phyloP scores from a whole-genome alignment of 2,113 vertebrate genomes.

The Noctilio leporinus region DNA sequence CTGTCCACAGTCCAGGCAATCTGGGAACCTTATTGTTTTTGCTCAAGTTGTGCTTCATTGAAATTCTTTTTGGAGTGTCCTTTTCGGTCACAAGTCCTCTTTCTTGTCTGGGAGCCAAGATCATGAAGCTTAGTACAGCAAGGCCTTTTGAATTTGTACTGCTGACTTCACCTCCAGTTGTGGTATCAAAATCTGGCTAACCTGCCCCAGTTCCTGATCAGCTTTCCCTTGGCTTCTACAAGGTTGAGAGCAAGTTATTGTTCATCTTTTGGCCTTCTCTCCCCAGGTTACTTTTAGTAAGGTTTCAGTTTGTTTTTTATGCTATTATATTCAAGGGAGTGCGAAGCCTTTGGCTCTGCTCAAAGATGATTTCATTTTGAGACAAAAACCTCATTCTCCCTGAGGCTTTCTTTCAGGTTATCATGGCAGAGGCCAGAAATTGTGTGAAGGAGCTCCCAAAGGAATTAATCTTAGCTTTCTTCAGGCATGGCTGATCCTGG shows the following conservation, averaged over 20 bases:
- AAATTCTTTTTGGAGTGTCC: constrained; percentile 72
- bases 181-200: not conserved
- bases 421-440: not conserved
- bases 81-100: constrained; percentile 65
- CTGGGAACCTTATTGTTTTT: constrained; percentile 71
- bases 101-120: constrained; percentile 63
- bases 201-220: not conserved
- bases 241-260: not conserved
- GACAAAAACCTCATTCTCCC: constrained; percentile 28
- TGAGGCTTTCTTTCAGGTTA: constrained; percentile 17
- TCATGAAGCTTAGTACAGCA: not conserved
- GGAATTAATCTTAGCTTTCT: not conserved
- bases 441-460: not conserved
- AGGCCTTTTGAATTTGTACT: not conserved
- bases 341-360: constrained; percentile 3
- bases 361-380: constrained; percentile 45
- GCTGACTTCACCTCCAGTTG: not conserved
- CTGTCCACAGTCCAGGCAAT: constrained; percentile 65
- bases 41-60: constrained; percentile 71
- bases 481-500: not conserved
- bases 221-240: not conserved
- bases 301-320: constrained; percentile 21
- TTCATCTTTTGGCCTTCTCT: not conserved
- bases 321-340: constrained; percentile 11
- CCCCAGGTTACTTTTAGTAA: not conserved